Evolutionary conservation across 2,888 invertebrate genomes (phyloP).

Genomic region (Buathra laborator): DNA sequence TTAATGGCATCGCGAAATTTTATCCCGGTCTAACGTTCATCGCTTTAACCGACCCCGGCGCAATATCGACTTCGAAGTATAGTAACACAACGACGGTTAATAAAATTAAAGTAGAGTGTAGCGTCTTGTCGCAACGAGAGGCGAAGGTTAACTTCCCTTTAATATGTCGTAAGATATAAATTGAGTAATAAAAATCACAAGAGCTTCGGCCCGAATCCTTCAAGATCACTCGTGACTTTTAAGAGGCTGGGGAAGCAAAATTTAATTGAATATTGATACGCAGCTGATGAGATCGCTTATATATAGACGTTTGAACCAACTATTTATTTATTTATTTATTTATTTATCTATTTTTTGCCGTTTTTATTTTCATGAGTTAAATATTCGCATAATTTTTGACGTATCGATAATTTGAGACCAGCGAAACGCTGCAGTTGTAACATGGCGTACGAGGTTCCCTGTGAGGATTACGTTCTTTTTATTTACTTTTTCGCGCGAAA

Average conservation of each 20-base stretch:
- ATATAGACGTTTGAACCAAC: no score
- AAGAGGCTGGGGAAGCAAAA: not conserved
- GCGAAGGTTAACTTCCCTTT: not conserved
- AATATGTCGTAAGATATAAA: no score
- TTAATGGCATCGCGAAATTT: slow-evolving; percentile 60
- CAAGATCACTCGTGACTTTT: no score
- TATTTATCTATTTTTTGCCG: no score
- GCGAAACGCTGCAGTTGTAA: slow-evolving; percentile 34
- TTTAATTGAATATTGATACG: no score
- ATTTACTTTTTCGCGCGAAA: slow-evolving; percentile 43
- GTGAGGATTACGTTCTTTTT: slow-evolving; percentile 48
- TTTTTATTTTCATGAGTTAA: not conserved
- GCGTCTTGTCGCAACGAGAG: not conserved
- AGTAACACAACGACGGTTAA: not conserved
- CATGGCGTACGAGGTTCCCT: slow-evolving; percentile 36
- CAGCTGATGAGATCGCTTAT: no score
- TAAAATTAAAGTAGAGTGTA: slow-evolving; percentile 12
- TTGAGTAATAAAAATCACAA: slow-evolving; percentile 1
- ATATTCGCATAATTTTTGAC: not conserved
- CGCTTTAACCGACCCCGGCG: not conserved
- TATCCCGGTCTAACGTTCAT: slow-evolving; percentile 32
- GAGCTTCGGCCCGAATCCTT: no score
- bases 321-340: no score
- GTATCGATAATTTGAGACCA: not conserved
- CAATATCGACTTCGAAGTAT: slow-evolving; percentile 26